Base-by-base conservation (phyloP, 2,888 invertebrate species). In the Ophioninae sp. region DNA sequence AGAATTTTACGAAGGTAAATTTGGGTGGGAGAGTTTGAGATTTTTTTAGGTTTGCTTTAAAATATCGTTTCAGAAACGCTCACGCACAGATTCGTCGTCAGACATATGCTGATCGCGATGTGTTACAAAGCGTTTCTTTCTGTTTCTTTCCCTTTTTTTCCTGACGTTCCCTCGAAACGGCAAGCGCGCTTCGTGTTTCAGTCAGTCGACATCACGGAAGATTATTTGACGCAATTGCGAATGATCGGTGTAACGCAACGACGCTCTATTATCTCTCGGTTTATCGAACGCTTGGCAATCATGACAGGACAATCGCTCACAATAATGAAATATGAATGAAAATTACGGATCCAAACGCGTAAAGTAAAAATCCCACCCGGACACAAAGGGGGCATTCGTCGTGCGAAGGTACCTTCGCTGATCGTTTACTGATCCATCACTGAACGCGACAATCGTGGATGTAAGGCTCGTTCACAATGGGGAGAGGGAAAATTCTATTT, bases 391-490 rank as follows among this genome's bases (percentile, higher is more conserved):
- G 69, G 69, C 77, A 83, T 77, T 20, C 64, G 64, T 6, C 13
- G 56, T 2, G 61, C 44, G 56, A 78, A 68, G 58, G 76, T 39
- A 68, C 80, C 76, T 68, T 73, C 61, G 61, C 64, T 77, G 73
- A 77, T 83, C 80, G 81, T 58, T 81, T 84, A 84, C 77, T 84
- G 83, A 84, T 84, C 83, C 83, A 81, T 84, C 83, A 84, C 81
- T 78, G 76, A 44, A 59, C 58, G 73, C 69, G 65, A 78, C 73
- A 72, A 61, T 68, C 64, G 10, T 73, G 39, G 44, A 67, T 10
- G 23, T 64, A 81, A 78, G 77, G 73, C 74, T 51, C 51, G 81
- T 78, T 81, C 65, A 65, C 83, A 83, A 64, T 63, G n/a, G 17
- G n/a, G 23, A 58, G 23, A 51, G 39, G 41, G 44, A 20, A 9